Conservation (phyloP, 2,888 invertebrate genomes). For the Phrixothrix hirtus region DNA sequence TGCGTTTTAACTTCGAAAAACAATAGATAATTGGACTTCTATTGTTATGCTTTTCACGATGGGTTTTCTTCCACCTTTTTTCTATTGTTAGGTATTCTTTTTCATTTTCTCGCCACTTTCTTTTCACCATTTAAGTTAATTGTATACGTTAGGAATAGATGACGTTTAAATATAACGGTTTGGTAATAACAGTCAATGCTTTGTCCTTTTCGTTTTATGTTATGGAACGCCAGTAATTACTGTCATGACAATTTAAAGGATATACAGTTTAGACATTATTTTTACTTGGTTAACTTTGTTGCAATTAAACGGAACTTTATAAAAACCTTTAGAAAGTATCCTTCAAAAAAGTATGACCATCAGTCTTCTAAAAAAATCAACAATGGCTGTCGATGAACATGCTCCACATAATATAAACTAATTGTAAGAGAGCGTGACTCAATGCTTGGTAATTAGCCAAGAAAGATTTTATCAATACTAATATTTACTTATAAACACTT, state of each 20-base stretch:
- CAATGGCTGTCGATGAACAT: no score
- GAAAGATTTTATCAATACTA: no score
- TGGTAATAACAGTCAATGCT: constrained; percentile 7
- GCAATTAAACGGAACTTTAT: neutral
- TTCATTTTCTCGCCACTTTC: constrained; percentile 12
- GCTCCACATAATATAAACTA: no score
- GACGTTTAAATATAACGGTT: constrained; percentile 12
- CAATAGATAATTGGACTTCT: constrained; percentile 9
- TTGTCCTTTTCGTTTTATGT: constrained; percentile 3
- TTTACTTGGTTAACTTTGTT: neutral
- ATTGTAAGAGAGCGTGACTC: no score
- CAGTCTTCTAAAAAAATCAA: no score
- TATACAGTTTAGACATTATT: neutral
- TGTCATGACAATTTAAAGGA: neutral
- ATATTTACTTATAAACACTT: no score
- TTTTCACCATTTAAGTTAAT: constrained; percentile 16
- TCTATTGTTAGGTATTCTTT: constrained; percentile 4
- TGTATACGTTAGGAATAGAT: constrained; percentile 1
- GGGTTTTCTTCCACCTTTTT: constrained; percentile 1
- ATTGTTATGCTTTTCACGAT: constrained; percentile 6
- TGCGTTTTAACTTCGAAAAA: constrained; percentile 1
- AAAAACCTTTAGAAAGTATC: neutral
- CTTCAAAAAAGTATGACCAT: neutral
- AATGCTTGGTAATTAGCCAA: no score
- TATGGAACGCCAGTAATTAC: constrained; percentile 4